These are phyloP conservation scores for Bagarius yarrelli DNA, from an alignment of 2,113 vertebrate genomes.

Conservation along the genomic window DNA sequence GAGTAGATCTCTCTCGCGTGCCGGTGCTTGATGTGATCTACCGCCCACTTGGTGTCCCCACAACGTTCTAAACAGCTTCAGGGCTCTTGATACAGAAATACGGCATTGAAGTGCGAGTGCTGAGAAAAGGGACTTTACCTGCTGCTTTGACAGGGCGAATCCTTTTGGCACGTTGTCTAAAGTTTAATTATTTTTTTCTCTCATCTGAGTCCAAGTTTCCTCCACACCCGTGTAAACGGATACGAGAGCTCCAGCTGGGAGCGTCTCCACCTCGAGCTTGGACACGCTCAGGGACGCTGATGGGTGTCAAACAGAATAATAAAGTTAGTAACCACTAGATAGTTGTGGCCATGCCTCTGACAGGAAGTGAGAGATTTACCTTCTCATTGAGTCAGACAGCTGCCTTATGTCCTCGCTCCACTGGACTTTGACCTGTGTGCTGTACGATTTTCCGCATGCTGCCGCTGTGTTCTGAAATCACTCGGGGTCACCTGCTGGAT, in stretches of 20 bases:
- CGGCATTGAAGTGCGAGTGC: not conserved
- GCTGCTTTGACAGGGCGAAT: not conserved
- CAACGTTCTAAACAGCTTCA: not conserved
- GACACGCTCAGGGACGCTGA: not conserved
- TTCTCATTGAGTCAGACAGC: not conserved
- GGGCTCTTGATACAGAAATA: not conserved
- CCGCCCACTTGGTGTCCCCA: not conserved
- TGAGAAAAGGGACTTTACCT: not conserved
- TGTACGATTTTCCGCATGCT: not conserved
- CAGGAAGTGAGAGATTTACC: not conserved
- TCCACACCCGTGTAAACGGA: not conserved
- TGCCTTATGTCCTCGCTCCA: not conserved
- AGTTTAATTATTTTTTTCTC: not conserved
- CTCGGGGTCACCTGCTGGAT: not conserved
- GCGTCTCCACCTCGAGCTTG: not conserved
- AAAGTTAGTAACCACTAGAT: not conserved
- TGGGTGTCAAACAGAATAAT: too few relatives aligned
- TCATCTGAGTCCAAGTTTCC: conserved; percentile 9
- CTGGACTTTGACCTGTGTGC: not conserved
- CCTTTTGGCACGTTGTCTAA: not conserved
- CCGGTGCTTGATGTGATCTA: not conserved
- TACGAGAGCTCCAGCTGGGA: not conserved
- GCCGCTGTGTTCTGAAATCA: not conserved
- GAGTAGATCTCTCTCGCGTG: not conserved
- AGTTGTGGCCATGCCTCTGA: not conserved